Conservation (phyloP, 2,797 vertebrate genomes). For the Lutjanus argentimaculatus region DNA sequence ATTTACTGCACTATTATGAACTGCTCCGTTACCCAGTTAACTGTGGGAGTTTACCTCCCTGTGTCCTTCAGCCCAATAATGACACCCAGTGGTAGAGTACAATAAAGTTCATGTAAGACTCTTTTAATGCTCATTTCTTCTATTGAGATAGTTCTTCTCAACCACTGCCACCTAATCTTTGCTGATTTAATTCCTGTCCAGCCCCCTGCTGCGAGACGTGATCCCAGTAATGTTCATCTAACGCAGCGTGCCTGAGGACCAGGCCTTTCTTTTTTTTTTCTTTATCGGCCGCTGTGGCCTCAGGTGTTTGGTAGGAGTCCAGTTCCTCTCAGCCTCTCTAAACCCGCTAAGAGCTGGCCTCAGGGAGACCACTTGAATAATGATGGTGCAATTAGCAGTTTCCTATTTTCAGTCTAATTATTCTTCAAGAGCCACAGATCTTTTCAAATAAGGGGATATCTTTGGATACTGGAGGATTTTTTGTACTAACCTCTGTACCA, state of each 20-base stretch:
- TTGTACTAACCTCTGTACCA: conserved; percentile 5
- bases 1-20: neutral
- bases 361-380: conserved; percentile 57
- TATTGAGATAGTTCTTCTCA: conserved; percentile 35
- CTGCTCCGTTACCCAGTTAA: conserved; percentile 1
- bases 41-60: conserved; percentile 1
- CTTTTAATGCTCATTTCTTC: conserved; percentile 27
- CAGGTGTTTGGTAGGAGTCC: conserved; percentile 78
- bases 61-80: conserved; percentile 68
- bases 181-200: conserved; percentile 34
- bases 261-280: conserved; percentile 18
- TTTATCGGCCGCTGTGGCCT: conserved; percentile 47
- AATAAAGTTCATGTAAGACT: conserved; percentile 30
- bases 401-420: conserved; percentile 54
- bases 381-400: conserved; percentile 50
- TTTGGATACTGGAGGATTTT: conserved; percentile 25
- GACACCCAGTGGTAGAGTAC: conserved; percentile 74
- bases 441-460: conserved; percentile 38
- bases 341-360: conserved; percentile 45
- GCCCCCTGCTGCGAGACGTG: conserved; percentile 40
- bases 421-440: conserved; percentile 39
- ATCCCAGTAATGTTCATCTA: conserved; percentile 40
- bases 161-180: conserved; percentile 39
- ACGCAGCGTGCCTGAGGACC: conserved; percentile 35
- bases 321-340: conserved; percentile 58